Evolutionary conservation across 1,140 invertebrate genomes (phyloP), one percentile per base, ranked within the genome.

Genomic region (Scaptomyza hsui): DNA sequence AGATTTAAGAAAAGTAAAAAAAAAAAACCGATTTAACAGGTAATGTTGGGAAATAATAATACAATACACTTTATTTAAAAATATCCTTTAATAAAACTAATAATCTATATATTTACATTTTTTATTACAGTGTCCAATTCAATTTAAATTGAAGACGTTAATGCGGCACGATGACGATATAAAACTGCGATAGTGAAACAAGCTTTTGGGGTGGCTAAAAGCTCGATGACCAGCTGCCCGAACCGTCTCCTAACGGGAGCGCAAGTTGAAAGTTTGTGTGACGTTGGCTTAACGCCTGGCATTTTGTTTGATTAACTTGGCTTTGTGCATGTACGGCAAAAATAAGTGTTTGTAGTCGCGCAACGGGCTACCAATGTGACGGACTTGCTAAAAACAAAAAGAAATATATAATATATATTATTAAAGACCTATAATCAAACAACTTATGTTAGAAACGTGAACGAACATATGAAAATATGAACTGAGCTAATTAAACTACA

Each of bases 291-390:
- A 68, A 47, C 56, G 56, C 37, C 37, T 49, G 69, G 68, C 68
- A 60, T 74, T 64, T 67, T 35, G 70, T 61, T 26, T 44, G 55
- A 52, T 68, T 72, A 68, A 68, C 48, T 68, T 51, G 63, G 63
- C 44, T 67, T 59, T 59, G 16, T 59, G 48, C 49, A 37, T 47
- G 62, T 15, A 49, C 42, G 45, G 13, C 24, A 10, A 52, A 21
- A 16, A 37, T 35, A 42, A 32, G 18, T 49, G 18, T 49, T 41
- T 57, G 64, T 55, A 71, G 68, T 71, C 51, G 60, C 52, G 51
- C 45, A 12, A 13, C 24, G 41, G n/a, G 21, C 42, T 18, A 12
- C 9, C 59, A 55, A 55, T 49, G 59, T 39, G 44, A 49, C 67
- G 51, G 21, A 55, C 18, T 0, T 15, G 24, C 16, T 64, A 24